A percentile compares a stretch with the other conserved stretches of the same genome.
Conservation (phyloP, 2,888 invertebrate species). For the Aricia artaxerxes region DNA sequence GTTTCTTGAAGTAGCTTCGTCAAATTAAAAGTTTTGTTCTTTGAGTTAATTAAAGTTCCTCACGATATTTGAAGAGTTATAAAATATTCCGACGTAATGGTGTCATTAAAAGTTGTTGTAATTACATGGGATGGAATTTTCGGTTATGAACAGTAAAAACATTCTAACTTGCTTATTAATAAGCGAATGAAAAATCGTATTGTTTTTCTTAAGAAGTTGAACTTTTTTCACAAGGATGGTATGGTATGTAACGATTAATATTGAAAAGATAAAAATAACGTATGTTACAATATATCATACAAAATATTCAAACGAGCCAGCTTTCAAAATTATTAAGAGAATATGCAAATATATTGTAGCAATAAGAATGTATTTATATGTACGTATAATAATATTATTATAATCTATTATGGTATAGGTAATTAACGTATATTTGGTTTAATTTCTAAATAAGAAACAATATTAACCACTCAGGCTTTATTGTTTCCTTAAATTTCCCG, state of each 20-base stretch:
- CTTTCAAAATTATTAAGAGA: background rate
- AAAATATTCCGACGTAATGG: conserved; percentile 24
- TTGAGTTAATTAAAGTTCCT: conserved; percentile 21
- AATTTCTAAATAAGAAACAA: background rate
- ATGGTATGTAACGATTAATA: background rate
- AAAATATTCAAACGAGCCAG: background rate
- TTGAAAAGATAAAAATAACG: background rate
- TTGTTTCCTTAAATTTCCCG: background rate
- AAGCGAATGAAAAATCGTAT: background rate
- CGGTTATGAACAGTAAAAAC: conserved; percentile 10
- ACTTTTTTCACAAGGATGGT: background rate
- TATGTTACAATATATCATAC: background rate
- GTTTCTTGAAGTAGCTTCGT: conserved; percentile 13
- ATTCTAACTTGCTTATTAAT: background rate
- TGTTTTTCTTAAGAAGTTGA: background rate
- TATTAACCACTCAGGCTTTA: background rate
- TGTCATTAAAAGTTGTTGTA: conserved; percentile 28
- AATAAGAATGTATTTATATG: background rate
- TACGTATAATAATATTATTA: background rate
- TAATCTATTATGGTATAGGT: background rate
- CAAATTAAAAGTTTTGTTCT: conserved; percentile 27
- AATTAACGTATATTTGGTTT: background rate
- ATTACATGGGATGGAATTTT: conserved; percentile 21
- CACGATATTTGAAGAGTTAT: conserved; percentile 20
- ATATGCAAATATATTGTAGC: background rate